These are phyloP conservation scores for Sebastolobus altivelis DNA, from an alignment of 2,797 vertebrate species.

Conservation along the genomic window DNA sequence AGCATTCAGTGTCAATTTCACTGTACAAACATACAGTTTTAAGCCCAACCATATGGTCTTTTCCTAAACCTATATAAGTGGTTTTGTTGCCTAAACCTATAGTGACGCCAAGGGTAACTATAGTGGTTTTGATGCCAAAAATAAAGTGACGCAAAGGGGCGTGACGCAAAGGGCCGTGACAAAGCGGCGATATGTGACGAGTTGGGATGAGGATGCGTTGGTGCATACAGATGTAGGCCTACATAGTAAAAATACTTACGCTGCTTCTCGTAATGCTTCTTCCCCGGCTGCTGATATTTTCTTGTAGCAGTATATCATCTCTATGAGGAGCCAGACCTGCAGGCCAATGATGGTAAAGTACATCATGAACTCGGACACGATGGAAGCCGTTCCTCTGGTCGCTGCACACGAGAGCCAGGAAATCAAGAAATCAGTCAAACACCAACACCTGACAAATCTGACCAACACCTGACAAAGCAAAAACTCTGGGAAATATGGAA, in stretches of 20 bases:
- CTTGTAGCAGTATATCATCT: conserved; percentile 96
- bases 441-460: not conserved
- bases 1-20: too few species aligned
- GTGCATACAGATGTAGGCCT: not conserved
- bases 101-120: too few species aligned
- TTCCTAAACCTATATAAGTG: too few species aligned
- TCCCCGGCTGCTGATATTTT: conserved; percentile 91
- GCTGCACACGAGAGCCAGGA: conserved; percentile 70
- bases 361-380: conserved; percentile 96
- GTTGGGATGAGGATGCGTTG: too few species aligned
- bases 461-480: not conserved
- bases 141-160: too few species aligned
- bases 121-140: too few species aligned
- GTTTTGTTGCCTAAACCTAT: too few species aligned
- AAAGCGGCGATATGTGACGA: not conserved
- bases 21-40: too few species aligned
- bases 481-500: not conserved
- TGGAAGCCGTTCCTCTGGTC: conserved; percentile 91
- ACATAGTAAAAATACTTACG: conserved; percentile 82
- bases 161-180: too few species aligned
- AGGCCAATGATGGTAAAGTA: conserved; percentile 94
- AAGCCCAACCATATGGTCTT: too few species aligned
- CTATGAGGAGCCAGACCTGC: conserved; percentile 93
- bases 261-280: conserved; percentile 91
- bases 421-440: not conserved